Percentiles rank a stretch among this genome's conserved stretches.
Conservation (phyloP, 2,888 invertebrate species). For the Drosophila pegasa region DNA sequence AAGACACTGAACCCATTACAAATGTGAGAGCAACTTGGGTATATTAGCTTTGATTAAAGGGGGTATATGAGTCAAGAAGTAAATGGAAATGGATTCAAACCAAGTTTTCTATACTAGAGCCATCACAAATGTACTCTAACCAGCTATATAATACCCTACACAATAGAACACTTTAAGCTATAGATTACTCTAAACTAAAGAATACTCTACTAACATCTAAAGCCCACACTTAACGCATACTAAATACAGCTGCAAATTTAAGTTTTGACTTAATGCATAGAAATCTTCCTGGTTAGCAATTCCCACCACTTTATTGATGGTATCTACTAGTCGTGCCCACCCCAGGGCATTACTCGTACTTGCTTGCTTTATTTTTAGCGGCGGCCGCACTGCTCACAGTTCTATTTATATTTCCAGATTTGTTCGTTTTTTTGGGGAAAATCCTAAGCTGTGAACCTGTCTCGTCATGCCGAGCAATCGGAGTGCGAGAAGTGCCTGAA, state of each 20-base stretch:
- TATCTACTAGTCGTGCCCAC: background rate
- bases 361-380: background rate
- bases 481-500: constrained; percentile 2
- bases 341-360: too few relatives aligned
- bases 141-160: too few relatives aligned
- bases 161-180: too few relatives aligned
- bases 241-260: too few relatives aligned
- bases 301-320: background rate
- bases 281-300: too few relatives aligned
- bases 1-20: background rate
- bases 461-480: constrained; percentile 7
- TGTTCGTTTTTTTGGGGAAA: background rate
- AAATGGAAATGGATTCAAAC: background rate
- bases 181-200: too few relatives aligned
- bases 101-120: background rate
- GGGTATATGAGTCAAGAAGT: too few relatives aligned
- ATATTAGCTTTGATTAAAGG: background rate
- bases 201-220: too few relatives aligned
- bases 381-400: background rate
- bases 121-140: too few relatives aligned
- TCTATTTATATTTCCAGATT: constrained; percentile 4
- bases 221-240: too few relatives aligned
- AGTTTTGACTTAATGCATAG: too few relatives aligned
- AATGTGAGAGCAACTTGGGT: background rate
- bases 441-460: constrained; percentile 6